Percentiles rank a stretch among this genome's conserved stretches.
Evolutionary conservation across 2,113 vertebrate genomes (phyloP).

Genomic region (Leuciscus idus): DNA sequence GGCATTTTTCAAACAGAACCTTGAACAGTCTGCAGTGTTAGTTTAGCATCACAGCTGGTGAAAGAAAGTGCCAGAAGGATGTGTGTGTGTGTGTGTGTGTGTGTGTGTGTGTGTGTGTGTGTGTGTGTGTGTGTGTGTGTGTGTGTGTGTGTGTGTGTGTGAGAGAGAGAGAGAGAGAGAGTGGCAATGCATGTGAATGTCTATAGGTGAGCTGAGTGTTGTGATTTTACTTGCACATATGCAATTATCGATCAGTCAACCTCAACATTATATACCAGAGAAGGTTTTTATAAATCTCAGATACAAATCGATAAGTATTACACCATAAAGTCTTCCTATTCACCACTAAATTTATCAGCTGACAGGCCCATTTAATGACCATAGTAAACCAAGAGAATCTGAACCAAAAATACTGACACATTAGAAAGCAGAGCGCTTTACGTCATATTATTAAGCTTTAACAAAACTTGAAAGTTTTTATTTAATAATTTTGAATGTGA

Average conservation of each 20-base stretch:
- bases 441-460: no score
- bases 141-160: conserved; percentile 7
- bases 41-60: conserved; percentile 52
- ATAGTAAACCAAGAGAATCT: no score
- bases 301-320: conserved; percentile 42
- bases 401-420: no score
- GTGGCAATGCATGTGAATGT: neutral
- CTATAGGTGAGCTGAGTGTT: neutral
- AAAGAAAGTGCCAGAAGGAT: conserved; percentile 45
- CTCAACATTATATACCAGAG: neutral
- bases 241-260: neutral
- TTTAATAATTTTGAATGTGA: neutral
- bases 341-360: conserved; percentile 37
- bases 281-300: neutral
- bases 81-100: conserved; percentile 25
- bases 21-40: conserved; percentile 33
- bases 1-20: conserved; percentile 45
- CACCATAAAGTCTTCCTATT: conserved; percentile 9
- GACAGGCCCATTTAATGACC: conserved; percentile 22
- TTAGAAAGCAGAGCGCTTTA: no score
- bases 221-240: neutral
- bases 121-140: conserved; percentile 39
- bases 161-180: neutral
- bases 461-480: neutral
- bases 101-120: neutral